A percentile compares a stretch with the other conserved stretches of the same genome.
Evolutionary conservation across 1,140 invertebrate species (phyloP).

Genomic region (Panulirus ornatus): DNA sequence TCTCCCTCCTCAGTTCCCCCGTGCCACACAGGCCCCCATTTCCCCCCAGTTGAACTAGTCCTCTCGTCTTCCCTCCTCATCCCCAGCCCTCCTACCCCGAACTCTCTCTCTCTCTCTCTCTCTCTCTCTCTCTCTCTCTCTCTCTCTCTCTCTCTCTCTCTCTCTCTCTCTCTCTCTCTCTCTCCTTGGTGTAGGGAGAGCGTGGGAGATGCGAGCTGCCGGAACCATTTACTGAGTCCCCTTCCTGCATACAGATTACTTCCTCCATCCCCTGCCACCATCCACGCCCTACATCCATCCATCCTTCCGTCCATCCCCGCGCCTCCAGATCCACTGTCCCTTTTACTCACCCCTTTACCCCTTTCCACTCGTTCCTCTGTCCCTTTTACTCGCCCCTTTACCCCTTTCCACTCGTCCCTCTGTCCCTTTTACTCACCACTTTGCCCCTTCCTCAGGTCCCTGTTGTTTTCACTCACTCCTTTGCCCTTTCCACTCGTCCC

Average conservation of each 20-base stretch:
- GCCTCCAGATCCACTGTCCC: not conserved
- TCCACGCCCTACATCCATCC: not conserved
- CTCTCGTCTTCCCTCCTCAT: not conserved
- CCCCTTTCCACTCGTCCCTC: not conserved
- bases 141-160: not conserved
- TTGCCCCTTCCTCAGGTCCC: not conserved
- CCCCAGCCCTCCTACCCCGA: not conserved
- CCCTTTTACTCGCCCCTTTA: not conserved
- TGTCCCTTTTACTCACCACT: not conserved
- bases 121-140: conserved; percentile 20
- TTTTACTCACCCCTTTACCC: not conserved
- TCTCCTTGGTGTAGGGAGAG: not conserved
- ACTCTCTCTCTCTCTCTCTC: not conserved
- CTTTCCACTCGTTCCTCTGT: not conserved
- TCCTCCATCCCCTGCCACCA: not conserved
- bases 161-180: conserved; percentile 13
- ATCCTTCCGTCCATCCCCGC: not conserved
- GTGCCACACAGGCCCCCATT: not conserved
- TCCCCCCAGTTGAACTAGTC: not conserved
- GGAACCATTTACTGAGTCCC: conserved; percentile 53
- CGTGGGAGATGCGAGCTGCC: conserved; percentile 10
- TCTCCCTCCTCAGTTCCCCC: not conserved
- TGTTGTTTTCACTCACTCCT: not conserved
- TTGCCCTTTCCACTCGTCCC: not conserved
- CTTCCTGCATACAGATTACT: conserved; percentile 51